phyloP scores from a whole-genome alignment of 2,888 invertebrate species.

The Lottia gigantea region DNA sequence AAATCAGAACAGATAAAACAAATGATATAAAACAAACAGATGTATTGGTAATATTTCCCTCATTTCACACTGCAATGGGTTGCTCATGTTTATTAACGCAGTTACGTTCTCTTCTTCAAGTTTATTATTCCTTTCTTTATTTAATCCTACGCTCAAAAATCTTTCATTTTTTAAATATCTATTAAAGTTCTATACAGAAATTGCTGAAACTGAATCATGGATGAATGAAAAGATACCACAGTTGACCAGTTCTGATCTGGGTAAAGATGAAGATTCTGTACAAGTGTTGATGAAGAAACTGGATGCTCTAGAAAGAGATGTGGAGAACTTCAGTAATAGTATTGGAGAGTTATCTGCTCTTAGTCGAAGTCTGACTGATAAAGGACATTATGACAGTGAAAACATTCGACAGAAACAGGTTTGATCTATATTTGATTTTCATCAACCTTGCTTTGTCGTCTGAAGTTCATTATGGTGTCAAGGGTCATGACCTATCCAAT shows the following conservation, averaged over 20 bases:
- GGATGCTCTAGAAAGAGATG: conserved; percentile 84
- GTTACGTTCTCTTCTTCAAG: too few relatives aligned
- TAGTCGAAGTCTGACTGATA: conserved; percentile 75
- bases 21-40: too few relatives aligned
- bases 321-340: conserved; percentile 81
- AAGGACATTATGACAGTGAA: conserved; percentile 83
- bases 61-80: too few relatives aligned
- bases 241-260: conserved; percentile 76
- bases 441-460: not conserved
- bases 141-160: not conserved
- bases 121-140: too few relatives aligned
- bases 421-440: not conserved
- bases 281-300: conserved; percentile 82
- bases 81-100: too few relatives aligned
- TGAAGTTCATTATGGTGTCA: too few relatives aligned
- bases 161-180: conserved; percentile 4
- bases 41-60: too few relatives aligned
- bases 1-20: too few relatives aligned
- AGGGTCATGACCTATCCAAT: too few relatives aligned
- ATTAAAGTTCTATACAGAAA: conserved; percentile 85
- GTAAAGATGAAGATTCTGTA: conserved; percentile 93
- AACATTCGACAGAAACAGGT: conserved; percentile 77
- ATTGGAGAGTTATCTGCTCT: conserved; percentile 79
- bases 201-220: conserved; percentile 92
- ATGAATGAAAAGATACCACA: conserved; percentile 85